phyloP scores from a whole-genome alignment of 2,113 vertebrate genomes.

The Morone chrysops region DNA sequence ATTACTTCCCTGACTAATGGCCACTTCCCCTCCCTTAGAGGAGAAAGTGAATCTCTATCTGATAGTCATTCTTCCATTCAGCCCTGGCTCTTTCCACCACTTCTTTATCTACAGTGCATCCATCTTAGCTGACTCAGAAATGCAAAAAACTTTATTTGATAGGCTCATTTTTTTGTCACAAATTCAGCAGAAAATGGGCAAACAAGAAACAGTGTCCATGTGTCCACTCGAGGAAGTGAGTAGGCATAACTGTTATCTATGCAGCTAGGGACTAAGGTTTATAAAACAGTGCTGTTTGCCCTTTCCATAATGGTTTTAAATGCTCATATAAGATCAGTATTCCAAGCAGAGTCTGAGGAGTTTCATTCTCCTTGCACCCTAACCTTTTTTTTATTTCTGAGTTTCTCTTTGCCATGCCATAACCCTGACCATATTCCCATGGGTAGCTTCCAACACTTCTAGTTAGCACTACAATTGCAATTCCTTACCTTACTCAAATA shows the following conservation, averaged over 20 bases:
- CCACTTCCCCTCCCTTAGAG: conserved; percentile 75
- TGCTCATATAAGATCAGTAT: conserved; percentile 43
- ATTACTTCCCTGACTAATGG: conserved; percentile 81
- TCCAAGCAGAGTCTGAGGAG: conserved; percentile 39
- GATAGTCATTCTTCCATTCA: conserved; percentile 73
- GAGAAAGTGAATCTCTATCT: conserved; percentile 81
- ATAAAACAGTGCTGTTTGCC: conserved; percentile 22
- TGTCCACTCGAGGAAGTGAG: not conserved
- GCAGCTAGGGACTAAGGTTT: conserved; percentile 5
- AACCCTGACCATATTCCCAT: conserved; percentile 39
- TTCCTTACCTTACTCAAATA: conserved; percentile 26
- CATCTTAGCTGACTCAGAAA: conserved; percentile 47
- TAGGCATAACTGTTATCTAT: not conserved
- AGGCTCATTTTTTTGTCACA: conserved; percentile 27
- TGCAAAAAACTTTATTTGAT: conserved; percentile 49
- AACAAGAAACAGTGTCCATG: not conserved
- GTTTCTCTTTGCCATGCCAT: conserved; percentile 28
- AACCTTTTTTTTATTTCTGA: conserved; percentile 44
- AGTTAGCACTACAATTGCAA: conserved; percentile 22
- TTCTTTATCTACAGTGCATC: conserved; percentile 63
- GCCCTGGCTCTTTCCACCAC: conserved; percentile 52
- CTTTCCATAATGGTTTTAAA: conserved; percentile 44
- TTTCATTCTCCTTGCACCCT: conserved; percentile 44
- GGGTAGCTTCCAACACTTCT: conserved; percentile 1
- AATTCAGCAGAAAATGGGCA: not conserved